phyloP scores from a whole-genome alignment of 2,797 vertebrate species.

The Lacerta bilineata region DNA sequence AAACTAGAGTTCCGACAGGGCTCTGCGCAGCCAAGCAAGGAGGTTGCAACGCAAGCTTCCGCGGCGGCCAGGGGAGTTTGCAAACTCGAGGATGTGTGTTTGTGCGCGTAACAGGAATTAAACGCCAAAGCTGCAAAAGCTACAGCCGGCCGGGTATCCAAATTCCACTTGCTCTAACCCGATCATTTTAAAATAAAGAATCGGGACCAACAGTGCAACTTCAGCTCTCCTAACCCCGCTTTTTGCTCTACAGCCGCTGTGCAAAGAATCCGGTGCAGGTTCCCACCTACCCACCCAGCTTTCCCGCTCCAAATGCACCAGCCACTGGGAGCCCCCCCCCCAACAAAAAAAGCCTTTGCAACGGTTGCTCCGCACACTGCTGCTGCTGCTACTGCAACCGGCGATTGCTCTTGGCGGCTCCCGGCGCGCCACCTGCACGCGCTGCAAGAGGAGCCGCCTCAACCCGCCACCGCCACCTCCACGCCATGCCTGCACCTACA shows the following conservation, averaged over 20 bases:
- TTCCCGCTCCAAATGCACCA: neutral
- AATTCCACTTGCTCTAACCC: neutral
- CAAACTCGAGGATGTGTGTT: neutral
- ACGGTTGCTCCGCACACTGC: too few species aligned
- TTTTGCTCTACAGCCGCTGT: neutral
- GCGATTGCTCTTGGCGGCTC: neutral
- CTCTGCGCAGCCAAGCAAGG: neutral
- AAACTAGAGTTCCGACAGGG: neutral
- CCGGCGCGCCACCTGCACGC: neutral
- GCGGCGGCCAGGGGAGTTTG: neutral
- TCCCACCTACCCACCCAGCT: neutral
- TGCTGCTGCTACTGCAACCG: neutral
- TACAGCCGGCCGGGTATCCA: neutral
- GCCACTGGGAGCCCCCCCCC: neutral
- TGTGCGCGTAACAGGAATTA: too few species aligned
- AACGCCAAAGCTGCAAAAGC: neutral
- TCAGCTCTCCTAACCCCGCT: neutral
- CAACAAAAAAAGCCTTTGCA: neutral
- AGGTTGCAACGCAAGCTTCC: neutral
- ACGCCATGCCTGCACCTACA: neutral
- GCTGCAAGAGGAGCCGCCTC: neutral
- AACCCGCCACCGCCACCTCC: neutral
- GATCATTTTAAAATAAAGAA: neutral
- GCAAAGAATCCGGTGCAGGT: neutral
- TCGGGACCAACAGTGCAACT: neutral